phyloP scores from a whole-genome alignment of 2,113 vertebrate species.

The Corythoichthys haematopterus region DNA sequence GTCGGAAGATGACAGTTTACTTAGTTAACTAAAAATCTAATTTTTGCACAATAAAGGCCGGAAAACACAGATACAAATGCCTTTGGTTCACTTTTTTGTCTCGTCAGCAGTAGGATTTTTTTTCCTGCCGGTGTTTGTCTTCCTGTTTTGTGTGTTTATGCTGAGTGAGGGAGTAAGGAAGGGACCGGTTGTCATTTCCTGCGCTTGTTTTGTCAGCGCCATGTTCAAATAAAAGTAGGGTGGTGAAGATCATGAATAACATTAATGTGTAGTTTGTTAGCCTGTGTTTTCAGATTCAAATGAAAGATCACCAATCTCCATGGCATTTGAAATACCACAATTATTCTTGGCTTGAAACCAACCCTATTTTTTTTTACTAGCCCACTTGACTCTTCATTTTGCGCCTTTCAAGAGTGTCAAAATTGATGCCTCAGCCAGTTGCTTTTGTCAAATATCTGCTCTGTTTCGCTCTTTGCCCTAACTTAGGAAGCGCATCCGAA shows the following conservation, averaged over 20 bases:
- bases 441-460: background rate
- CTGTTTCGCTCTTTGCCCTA: background rate
- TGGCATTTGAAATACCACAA: too few species aligned
- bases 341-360: too few species aligned
- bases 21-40: too few species aligned
- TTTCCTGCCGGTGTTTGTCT: background rate
- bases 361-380: too few species aligned
- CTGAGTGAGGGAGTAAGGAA: slow-evolving; percentile 53
- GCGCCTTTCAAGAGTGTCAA: too few species aligned
- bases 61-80: background rate
- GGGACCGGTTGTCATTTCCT: slow-evolving; percentile 38
- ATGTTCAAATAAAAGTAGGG: background rate
- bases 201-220: slow-evolving; percentile 32
- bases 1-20: too few species aligned
- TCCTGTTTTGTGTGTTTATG: slow-evolving; percentile 18
- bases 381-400: too few species aligned
- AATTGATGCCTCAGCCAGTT: background rate
- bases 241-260: background rate
- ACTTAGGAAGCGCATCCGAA: slow-evolving; percentile 38
- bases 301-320: too few species aligned
- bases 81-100: slow-evolving; percentile 1
- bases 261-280: too few species aligned
- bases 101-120: slow-evolving; percentile 9
- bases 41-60: background rate
- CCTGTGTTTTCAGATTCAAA: too few species aligned